A percentile compares a stretch with the other conserved stretches of the same genome.
phyloP scores from a whole-genome alignment of 2,797 vertebrate species.

The Sorex maritimensis region DNA sequence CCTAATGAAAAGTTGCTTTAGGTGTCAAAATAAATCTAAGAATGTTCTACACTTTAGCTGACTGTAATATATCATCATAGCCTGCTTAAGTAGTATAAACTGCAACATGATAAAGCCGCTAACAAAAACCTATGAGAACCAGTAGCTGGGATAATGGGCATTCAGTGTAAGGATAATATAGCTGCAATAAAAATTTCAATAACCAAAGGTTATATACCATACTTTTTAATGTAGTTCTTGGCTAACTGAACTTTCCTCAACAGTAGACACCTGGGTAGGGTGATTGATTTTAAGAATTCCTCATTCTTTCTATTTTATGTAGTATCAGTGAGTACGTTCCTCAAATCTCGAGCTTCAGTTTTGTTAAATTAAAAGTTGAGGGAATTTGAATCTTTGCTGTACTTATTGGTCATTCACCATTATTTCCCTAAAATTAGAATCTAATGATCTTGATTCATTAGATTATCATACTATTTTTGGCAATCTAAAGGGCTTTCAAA shows the following conservation, averaged over 20 bases:
- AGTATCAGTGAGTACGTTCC: conserved; percentile 18
- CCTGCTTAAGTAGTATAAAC: conserved; percentile 84
- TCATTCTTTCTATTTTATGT: conserved; percentile 54
- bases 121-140: conserved; percentile 81
- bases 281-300: conserved; percentile 38
- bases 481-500: background rate
- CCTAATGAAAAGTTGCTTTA: conserved; percentile 88
- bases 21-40: conserved; percentile 88
- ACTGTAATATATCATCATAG: conserved; percentile 85
- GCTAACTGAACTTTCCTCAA: conserved; percentile 73
- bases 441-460: background rate
- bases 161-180: conserved; percentile 80
- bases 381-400: background rate
- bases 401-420: background rate
- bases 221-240: conserved; percentile 79
- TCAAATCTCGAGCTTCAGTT: background rate
- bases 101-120: conserved; percentile 83
- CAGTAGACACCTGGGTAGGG: background rate
- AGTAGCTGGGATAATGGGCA: conserved; percentile 81
- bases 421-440: background rate
- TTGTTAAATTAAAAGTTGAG: conserved; percentile 2
- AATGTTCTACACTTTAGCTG: conserved; percentile 84
- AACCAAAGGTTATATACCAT: conserved; percentile 77
- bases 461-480: background rate
- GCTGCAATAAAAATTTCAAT: conserved; percentile 78